A percentile compares a stretch with the other conserved stretches of the same genome.
These are phyloP conservation scores for Epirrhoe alternata DNA, from an alignment of 2,888 invertebrate genomes.

Conservation along the genomic window DNA sequence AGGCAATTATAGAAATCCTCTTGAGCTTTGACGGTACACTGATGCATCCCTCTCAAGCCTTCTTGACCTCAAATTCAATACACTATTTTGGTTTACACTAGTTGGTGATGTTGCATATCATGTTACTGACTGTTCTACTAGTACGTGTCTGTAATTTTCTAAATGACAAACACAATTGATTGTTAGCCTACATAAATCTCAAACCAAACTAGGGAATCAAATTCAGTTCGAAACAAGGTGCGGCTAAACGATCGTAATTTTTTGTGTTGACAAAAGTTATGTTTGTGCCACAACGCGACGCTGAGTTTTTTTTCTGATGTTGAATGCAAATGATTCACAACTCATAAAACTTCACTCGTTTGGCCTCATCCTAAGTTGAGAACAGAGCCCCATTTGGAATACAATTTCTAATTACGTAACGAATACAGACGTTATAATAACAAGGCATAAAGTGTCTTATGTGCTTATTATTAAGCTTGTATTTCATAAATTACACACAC, in stretches of 20 bases:
- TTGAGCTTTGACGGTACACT: no score
- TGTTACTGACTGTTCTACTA: background rate
- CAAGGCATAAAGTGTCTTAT: background rate
- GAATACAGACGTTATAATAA: background rate
- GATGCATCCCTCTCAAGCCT: no score
- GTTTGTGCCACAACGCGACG: no score
- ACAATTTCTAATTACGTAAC: background rate
- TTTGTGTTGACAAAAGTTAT: no score
- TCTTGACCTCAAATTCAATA: no score
- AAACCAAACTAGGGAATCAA: background rate
- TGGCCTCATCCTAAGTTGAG: background rate
- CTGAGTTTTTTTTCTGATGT: no score
- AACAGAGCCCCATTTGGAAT: constrained; percentile 2
- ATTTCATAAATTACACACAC: background rate
- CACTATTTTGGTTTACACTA: no score
- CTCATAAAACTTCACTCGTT: no score
- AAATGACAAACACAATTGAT: background rate
- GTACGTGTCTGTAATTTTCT: background rate
- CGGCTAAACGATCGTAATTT: no score
- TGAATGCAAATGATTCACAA: no score
- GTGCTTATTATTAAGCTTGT: background rate
- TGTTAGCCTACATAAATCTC: background rate
- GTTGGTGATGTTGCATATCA: no score
- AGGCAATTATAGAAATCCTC: no score
- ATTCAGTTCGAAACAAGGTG: background rate